phyloP scores from a whole-genome alignment of 1,140 invertebrate species.

The Sinonovacula constricta region DNA sequence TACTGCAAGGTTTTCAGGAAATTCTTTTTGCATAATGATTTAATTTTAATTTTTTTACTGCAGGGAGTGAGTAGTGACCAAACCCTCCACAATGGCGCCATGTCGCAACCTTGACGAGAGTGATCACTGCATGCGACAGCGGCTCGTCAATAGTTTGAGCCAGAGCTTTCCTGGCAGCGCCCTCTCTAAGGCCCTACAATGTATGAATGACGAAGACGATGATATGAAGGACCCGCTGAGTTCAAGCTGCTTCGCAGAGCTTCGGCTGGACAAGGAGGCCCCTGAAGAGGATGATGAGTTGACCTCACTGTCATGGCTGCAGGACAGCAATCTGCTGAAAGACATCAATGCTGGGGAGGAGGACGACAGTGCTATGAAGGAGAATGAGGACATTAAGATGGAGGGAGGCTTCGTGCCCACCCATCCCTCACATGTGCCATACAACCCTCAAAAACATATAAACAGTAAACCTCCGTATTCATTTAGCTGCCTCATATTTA shows the following conservation, averaged over 20 bases:
- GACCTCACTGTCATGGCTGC: slow-evolving; percentile 93
- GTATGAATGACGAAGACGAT: slow-evolving; percentile 69
- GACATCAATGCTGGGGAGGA: slow-evolving; percentile 72
- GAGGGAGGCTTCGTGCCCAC: slow-evolving; percentile 58
- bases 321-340: slow-evolving; percentile 93
- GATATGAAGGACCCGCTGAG: slow-evolving; percentile 72
- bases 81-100: slow-evolving; percentile 52
- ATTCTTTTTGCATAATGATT: too few relatives aligned
- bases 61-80: background rate
- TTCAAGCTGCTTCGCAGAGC: slow-evolving; percentile 75
- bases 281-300: slow-evolving; percentile 87
- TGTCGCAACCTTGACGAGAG: slow-evolving; percentile 67
- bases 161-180: slow-evolving; percentile 77
- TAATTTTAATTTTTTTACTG: too few relatives aligned
- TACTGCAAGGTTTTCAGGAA: too few relatives aligned
- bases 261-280: slow-evolving; percentile 74
- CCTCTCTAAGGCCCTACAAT: slow-evolving; percentile 74
- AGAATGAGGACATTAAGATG: slow-evolving; percentile 61
- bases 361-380: slow-evolving; percentile 69
- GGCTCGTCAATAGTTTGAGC: slow-evolving; percentile 76
- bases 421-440: slow-evolving; percentile 75
- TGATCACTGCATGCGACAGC: slow-evolving; percentile 74
- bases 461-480: slow-evolving; percentile 96
- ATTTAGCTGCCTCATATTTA: slow-evolving; percentile 97
- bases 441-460: slow-evolving; percentile 85